Conservation (phyloP, 1,140 invertebrate species). For the Orussus abietinus region DNA sequence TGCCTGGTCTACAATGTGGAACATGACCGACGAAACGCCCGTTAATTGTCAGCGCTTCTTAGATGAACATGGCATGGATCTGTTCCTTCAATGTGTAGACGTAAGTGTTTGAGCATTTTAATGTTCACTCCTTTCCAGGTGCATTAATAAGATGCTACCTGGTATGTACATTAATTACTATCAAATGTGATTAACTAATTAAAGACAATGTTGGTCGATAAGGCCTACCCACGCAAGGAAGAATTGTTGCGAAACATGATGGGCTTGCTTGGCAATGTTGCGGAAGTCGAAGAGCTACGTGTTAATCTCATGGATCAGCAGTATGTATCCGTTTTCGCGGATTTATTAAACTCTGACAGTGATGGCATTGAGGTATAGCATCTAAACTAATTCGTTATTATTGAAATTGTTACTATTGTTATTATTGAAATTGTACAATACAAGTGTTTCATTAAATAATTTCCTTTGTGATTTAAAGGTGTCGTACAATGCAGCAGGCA, state of each 20-base stretch:
- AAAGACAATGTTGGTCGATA: constrained; percentile 15
- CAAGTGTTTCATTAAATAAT: constrained; percentile 6
- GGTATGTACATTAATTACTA: not conserved
- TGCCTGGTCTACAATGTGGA: constrained; percentile 97
- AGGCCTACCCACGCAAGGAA: constrained; percentile 83
- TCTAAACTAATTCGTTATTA: constrained; percentile 2
- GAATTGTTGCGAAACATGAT: constrained; percentile 94
- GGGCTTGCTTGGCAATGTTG: constrained; percentile 93
- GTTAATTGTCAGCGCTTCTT: constrained; percentile 89
- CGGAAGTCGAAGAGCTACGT: constrained; percentile 85
- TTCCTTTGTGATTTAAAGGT: constrained; percentile 57
- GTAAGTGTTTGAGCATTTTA: constrained; percentile 47
- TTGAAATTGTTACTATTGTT: constrained; percentile 10
- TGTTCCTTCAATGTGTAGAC: constrained; percentile 80
- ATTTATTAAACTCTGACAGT: constrained; percentile 75
- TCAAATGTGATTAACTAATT: constrained; percentile 11
- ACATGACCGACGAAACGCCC: constrained; percentile 95
- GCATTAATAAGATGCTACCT: not conserved
- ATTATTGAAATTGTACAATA: constrained; percentile 4
- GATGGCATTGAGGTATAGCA: constrained; percentile 87
- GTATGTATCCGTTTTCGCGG: constrained; percentile 82
- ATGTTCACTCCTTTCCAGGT: constrained; percentile 3
- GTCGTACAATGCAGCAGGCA: constrained; percentile 95
- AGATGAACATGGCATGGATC: constrained; percentile 78
- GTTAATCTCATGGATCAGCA: constrained; percentile 78